Conservation (phyloP, 2,797 vertebrate species). For the Thalassophryne amazonica region DNA sequence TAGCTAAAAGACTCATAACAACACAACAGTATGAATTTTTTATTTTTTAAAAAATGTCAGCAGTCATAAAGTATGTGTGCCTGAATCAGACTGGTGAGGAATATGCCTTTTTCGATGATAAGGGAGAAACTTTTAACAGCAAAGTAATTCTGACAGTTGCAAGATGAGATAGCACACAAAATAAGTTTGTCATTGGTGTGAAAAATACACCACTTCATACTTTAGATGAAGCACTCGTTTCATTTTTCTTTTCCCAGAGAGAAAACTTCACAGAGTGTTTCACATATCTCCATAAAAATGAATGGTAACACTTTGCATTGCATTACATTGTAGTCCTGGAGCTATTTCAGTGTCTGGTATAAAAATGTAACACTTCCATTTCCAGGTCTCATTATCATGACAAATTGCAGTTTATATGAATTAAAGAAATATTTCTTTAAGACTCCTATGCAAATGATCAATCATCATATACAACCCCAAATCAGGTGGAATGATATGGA, state of each 20-base stretch:
- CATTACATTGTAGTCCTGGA: constrained; percentile 28
- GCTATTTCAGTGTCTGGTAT: constrained; percentile 38
- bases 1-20: neutral
- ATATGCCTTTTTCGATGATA: constrained; percentile 36
- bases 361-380: constrained; percentile 9
- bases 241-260: constrained; percentile 43
- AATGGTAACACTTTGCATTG: constrained; percentile 21
- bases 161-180: constrained; percentile 45
- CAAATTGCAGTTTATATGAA: constrained; percentile 14
- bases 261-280: constrained; percentile 39
- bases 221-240: constrained; percentile 37
- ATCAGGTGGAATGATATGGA: no score
- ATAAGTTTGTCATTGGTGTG: constrained; percentile 55
- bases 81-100: constrained; percentile 9
- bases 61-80: constrained; percentile 1
- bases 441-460: no score
- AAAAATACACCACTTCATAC: constrained; percentile 38
- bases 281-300: constrained; percentile 21
- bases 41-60: constrained; percentile 7
- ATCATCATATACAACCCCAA: no score
- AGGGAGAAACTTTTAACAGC: constrained; percentile 30
- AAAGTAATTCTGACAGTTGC: constrained; percentile 57
- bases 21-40: neutral
- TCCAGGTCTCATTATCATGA: constrained; percentile 6
- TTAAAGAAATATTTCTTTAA: constrained; percentile 6